Percentiles rank a stretch among this genome's conserved stretches.
phyloP scores from a whole-genome alignment of 2,888 invertebrate species.

The Itoplectis maculator region DNA sequence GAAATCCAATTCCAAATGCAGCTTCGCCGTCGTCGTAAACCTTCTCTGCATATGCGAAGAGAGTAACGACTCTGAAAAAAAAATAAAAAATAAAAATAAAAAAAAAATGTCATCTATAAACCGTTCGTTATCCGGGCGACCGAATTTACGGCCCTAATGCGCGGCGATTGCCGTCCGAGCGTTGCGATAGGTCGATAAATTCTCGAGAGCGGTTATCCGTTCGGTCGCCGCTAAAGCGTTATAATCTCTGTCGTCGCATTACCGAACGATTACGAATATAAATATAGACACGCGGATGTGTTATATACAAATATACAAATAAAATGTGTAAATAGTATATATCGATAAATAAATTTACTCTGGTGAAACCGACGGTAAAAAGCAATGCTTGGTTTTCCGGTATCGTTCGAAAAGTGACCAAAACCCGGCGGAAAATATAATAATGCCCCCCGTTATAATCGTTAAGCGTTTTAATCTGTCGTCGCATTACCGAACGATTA shows the following conservation, averaged over 20 bases:
- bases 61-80: too few species aligned
- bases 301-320: too few species aligned
- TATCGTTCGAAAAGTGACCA: not conserved
- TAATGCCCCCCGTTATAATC: constrained; percentile 33
- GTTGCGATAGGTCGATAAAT: constrained; percentile 30
- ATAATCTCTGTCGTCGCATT: constrained; percentile 42
- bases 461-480: too few species aligned
- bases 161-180: constrained; percentile 6
- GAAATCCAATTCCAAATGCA: constrained; percentile 22
- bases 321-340: too few species aligned
- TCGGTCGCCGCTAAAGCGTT: not conserved
- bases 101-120: constrained; percentile 43
- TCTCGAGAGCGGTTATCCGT: constrained; percentile 12
- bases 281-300: too few species aligned
- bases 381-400: not conserved
- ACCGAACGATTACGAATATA: constrained; percentile 21
- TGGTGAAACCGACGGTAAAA: not conserved
- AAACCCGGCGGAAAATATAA: too few species aligned
- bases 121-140: constrained; percentile 18
- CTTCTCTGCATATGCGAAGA: not conserved
- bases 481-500: constrained; percentile 35
- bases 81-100: not conserved
- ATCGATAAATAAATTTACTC: constrained; percentile 11
- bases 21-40: constrained; percentile 40
- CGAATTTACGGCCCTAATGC: constrained; percentile 36